A percentile compares a stretch with the other conserved stretches of the same genome.
Evolutionary conservation across 1,140 invertebrate species (phyloP).

Genomic region (Parasteatoda tepidariorum): DNA sequence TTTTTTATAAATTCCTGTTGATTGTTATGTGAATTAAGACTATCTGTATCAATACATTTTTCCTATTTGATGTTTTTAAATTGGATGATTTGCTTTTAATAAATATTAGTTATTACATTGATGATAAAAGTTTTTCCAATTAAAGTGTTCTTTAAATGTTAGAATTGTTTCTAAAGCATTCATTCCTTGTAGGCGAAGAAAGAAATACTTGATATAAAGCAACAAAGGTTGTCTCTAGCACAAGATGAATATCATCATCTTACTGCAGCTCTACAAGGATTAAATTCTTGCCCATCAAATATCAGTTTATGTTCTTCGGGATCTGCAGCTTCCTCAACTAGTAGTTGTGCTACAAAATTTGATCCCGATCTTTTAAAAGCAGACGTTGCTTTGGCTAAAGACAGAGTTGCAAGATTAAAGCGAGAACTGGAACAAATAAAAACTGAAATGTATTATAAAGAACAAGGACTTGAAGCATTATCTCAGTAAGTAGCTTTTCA

Average conservation of each 20-base stretch:
- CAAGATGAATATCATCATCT: slow-evolving; percentile 97
- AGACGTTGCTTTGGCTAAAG: slow-evolving; percentile 88
- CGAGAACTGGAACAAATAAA: slow-evolving; percentile 91
- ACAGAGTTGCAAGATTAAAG: slow-evolving; percentile 87
- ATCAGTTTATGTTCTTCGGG: slow-evolving; percentile 59
- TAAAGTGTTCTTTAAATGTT: too few species aligned
- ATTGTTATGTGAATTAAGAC: too few species aligned
- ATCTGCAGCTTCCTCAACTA: slow-evolving; percentile 78
- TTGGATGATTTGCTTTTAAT: too few species aligned
- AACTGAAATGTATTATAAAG: slow-evolving; percentile 90
- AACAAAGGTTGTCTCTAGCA: slow-evolving; percentile 89
- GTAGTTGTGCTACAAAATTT: slow-evolving; percentile 89
- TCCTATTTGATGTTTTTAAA: too few species aligned
- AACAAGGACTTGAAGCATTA: slow-evolving; percentile 91
- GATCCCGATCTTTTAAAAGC: slow-evolving; percentile 93
- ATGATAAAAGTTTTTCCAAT: too few species aligned
- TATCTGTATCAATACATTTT: too few species aligned
- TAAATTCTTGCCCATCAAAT: slow-evolving; percentile 63
- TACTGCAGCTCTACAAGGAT: slow-evolving; percentile 84
- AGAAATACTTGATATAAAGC: slow-evolving; percentile 95
- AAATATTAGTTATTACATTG: too few species aligned
- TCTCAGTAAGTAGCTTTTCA: slow-evolving; percentile 76
- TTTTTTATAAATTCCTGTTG: too few species aligned
- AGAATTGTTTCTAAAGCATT: neutral
- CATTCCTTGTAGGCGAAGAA: slow-evolving; percentile 82